A percentile compares a stretch with the other conserved stretches of the same genome.
phyloP scores from a whole-genome alignment of 2,888 invertebrate genomes.

The Drosophila ezoana region DNA sequence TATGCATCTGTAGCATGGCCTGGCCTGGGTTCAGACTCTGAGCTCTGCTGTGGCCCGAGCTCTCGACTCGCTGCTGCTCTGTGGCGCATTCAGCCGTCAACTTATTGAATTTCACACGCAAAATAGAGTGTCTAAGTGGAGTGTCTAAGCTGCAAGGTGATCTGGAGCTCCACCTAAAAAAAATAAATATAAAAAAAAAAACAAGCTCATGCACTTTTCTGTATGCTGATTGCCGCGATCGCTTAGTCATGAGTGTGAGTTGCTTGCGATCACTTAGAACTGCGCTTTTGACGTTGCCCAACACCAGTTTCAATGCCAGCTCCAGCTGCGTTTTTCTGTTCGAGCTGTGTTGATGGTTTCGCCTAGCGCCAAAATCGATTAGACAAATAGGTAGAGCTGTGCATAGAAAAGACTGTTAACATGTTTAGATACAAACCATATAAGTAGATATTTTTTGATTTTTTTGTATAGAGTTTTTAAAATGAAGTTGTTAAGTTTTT shows the following conservation, averaged over 20 bases:
- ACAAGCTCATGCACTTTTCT: slow-evolving; percentile 4
- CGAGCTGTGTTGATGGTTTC: slow-evolving; percentile 24
- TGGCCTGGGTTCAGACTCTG: slow-evolving; percentile 18
- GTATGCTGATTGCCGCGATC: slow-evolving; percentile 29
- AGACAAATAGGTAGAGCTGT: slow-evolving; percentile 20
- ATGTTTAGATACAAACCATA: slow-evolving; percentile 24
- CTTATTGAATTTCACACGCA: slow-evolving; percentile 80
- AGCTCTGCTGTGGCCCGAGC: slow-evolving; percentile 7
- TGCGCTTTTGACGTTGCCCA: slow-evolving; percentile 27
- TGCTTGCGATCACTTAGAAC: slow-evolving; percentile 37
- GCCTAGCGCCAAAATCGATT: slow-evolving; percentile 35
- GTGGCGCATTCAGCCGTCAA: slow-evolving; percentile 37
- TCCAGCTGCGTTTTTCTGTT: slow-evolving; percentile 69
- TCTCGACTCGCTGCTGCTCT: neutral
- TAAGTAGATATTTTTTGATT: neutral
- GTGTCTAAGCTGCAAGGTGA: slow-evolving; percentile 55
- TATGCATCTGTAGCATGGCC: slow-evolving; percentile 64
- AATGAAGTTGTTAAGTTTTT: slow-evolving; percentile 23
- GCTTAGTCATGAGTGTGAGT: slow-evolving; percentile 53
- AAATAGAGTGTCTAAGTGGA: slow-evolving; percentile 71
- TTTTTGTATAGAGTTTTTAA: neutral
- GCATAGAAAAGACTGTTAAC: slow-evolving; percentile 31
- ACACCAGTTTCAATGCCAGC: slow-evolving; percentile 57
- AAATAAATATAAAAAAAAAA: neutral
- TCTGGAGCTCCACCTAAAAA: slow-evolving; percentile 61